Evolutionary conservation across 1,140 invertebrate species (phyloP), one percentile per base, ranked within the genome.

Genomic region (Neuroterus valhalla): DNA sequence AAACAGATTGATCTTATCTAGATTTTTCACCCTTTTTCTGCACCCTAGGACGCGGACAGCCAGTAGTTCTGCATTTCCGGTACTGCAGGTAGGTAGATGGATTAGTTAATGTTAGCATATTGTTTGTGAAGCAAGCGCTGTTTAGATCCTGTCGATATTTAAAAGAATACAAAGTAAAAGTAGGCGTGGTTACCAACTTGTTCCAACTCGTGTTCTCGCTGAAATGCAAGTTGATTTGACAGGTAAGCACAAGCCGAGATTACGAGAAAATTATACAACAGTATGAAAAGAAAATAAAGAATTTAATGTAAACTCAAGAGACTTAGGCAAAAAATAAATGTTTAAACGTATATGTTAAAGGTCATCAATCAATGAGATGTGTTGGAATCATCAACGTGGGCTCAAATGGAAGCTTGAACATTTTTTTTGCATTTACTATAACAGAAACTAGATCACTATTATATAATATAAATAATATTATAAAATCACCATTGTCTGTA

Each of bases 81-180:
- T 69, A 31, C 23, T 21, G 12, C 15, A 38, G 55, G 26, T 17
- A 3, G 46, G 45, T 42, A 45, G 62, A 74, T 67, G 23, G 72
- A 74, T 50, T 74, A 48, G 66, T 21, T 12, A 55, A 76, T 76
- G 76, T 76, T 74, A 79, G 83, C 78, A 81, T 83, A 85, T 84
- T 79, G 86, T 84, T 76, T 79, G 78, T 84, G 84, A 83, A 86
- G 85, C 73, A 75, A 79, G 74, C 75, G 72, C 73, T 75, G 73
- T 80, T 77, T 75, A 78, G 80, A 84, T 82, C 78, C 73, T 38
- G 78, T 79, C 83, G 86, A 87, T 86, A 85, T 84, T 85, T 81
- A 77, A 86, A 86, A 85, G 83, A 86, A 83, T 84, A 81, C 79
- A 43, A 77, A 76, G 86, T 86, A 87, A 86, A 87, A 86, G 85